Evolutionary conservation across 2,888 invertebrate genomes (phyloP).

Genomic region (Clanis bilineata): DNA sequence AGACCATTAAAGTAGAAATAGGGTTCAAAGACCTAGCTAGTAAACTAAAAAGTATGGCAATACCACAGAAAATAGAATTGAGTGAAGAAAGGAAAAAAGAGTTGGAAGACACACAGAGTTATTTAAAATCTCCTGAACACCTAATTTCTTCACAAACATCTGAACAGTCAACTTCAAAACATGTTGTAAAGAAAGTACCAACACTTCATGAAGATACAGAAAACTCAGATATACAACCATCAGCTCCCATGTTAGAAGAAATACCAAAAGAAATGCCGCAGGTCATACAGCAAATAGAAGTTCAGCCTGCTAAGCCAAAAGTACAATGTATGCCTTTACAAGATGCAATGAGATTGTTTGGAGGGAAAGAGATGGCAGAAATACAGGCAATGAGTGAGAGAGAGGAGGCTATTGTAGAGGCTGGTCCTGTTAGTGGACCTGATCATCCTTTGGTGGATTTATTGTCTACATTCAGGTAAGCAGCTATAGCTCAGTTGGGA

Average conservation of each 20-base stretch:
- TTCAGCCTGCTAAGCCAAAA: slow-evolving; percentile 36
- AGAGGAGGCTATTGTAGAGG: slow-evolving; percentile 64
- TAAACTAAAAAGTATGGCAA: slow-evolving; percentile 37
- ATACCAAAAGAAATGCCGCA: slow-evolving; percentile 18
- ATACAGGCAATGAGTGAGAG: slow-evolving; percentile 60
- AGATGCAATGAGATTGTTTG: slow-evolving; percentile 59
- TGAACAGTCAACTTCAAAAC: not conserved
- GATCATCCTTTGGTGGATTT: slow-evolving; percentile 73
- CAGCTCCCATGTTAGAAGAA: slow-evolving; percentile 63
- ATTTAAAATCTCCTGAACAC: slow-evolving; percentile 18
- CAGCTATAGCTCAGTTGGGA: not conserved
- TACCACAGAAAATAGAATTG: slow-evolving; percentile 27
- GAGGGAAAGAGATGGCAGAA: slow-evolving; percentile 60
- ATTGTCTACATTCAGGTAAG: slow-evolving; percentile 67
- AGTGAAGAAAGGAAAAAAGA: slow-evolving; percentile 32
- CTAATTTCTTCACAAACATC: not conserved
- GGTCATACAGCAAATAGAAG: slow-evolving; percentile 23
- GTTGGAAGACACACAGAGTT: slow-evolving; percentile 29
- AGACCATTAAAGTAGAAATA: slow-evolving; percentile 13
- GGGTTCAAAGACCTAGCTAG: slow-evolving; percentile 40
- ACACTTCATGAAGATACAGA: not conserved
- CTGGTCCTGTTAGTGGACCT: slow-evolving; percentile 56
- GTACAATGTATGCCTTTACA: slow-evolving; percentile 57
- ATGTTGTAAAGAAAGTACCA: slow-evolving; percentile 2
- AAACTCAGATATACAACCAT: slow-evolving; percentile 42